These are phyloP conservation scores for Vollenhovia emeryi DNA, from an alignment of 1,140 invertebrate species.

Conservation along the genomic window DNA sequence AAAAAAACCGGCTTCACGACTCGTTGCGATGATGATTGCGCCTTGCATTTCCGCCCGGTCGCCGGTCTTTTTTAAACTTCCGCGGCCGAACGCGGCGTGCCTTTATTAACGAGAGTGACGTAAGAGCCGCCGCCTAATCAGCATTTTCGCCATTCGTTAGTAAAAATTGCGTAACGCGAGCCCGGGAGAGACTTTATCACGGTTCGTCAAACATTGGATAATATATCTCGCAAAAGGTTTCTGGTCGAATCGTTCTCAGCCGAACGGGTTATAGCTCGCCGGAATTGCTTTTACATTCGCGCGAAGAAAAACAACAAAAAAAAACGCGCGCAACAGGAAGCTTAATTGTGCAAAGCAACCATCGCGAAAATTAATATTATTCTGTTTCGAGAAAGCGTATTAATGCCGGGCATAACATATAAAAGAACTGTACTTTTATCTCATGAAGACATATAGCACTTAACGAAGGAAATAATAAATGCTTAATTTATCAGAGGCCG, in stretches of 20 bases:
- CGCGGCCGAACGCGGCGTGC: not conserved
- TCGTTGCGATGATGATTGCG: constrained; percentile 23
- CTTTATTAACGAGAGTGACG: constrained; percentile 24
- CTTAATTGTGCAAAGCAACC: not conserved
- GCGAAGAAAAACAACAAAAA: not conserved
- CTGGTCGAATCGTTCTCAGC: not conserved
- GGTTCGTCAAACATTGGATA: constrained; percentile 27
- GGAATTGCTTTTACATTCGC: constrained; percentile 7
- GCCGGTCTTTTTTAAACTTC: not conserved
- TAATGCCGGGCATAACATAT: not conserved
- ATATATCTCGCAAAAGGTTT: not conserved
- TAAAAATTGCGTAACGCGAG: constrained; percentile 46
- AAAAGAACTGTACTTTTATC: not conserved
- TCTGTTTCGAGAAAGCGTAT: not conserved
- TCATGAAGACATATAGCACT: not conserved
- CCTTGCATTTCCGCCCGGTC: constrained; percentile 14
- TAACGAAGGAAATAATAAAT: not conserved
- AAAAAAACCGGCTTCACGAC: not conserved
- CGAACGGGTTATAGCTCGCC: not conserved
- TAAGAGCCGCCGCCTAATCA: constrained; percentile 1
- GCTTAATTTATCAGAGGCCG: not conserved
- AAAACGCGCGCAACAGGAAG: not conserved
- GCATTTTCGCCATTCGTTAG: constrained; percentile 24
- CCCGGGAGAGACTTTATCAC: not conserved
- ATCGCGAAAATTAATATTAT: not conserved